These are phyloP conservation scores for Caenorhabditis sulstoni DNA, from an alignment of 2,888 invertebrate species.

Conservation along the genomic window DNA sequence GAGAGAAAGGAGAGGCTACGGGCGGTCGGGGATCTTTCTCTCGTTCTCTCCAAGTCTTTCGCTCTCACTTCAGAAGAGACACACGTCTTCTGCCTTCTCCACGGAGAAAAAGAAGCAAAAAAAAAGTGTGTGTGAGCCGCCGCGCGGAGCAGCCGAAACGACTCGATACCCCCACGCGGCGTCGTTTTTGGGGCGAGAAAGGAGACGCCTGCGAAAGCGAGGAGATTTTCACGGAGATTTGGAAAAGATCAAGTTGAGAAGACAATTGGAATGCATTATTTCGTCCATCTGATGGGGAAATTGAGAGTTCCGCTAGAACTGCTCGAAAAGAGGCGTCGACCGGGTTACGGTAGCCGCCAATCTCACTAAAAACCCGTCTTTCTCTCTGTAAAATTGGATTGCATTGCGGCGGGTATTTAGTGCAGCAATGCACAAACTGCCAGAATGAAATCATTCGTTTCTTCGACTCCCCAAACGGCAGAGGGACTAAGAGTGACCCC, in stretches of 20 bases:
- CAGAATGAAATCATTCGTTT: background rate
- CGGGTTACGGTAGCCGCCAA: background rate
- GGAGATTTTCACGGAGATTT: background rate
- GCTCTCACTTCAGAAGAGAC: constrained; percentile 3
- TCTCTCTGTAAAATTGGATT: no score
- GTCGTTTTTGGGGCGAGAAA: background rate
- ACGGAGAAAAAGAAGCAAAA: constrained; percentile 17
- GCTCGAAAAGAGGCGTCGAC: background rate
- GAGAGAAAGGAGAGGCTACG: constrained; percentile 3
- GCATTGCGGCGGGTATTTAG: no score
- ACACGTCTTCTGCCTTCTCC: constrained; percentile 18
- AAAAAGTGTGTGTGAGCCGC: constrained; percentile 33
- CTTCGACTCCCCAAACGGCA: no score
- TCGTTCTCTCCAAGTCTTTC: background rate
- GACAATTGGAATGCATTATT: constrained; percentile 1
- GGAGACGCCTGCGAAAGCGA: background rate
- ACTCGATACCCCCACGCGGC: no score
- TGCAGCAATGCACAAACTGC: background rate
- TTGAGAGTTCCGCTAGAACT: background rate
- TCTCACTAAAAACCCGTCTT: no score
- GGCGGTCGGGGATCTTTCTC: constrained; percentile 5
- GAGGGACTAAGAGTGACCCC: background rate
- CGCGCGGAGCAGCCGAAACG: constrained; percentile 2
- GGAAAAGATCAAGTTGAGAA: background rate
- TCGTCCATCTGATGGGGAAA: background rate